These are phyloP conservation scores for Psylliodes chrysocephalus DNA, from an alignment of 2,888 invertebrate species.

Conservation along the genomic window DNA sequence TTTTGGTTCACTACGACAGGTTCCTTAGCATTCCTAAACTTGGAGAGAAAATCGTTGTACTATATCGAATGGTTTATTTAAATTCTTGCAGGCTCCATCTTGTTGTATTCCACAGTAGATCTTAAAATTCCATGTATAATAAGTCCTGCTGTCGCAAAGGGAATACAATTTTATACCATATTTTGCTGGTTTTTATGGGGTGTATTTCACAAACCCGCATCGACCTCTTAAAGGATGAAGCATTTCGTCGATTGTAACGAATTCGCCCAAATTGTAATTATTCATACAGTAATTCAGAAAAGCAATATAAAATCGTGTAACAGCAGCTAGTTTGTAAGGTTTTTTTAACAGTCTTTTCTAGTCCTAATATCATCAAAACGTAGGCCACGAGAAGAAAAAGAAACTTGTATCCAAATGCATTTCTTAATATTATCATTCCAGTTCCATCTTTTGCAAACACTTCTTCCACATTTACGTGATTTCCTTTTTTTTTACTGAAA, in stretches of 20 bases:
- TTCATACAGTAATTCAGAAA: not conserved
- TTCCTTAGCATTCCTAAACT: too few species aligned
- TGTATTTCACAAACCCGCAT: constrained; percentile 29
- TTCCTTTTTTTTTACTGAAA: constrained; percentile 15
- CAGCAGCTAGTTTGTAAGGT: not conserved
- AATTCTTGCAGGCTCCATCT: constrained; percentile 39
- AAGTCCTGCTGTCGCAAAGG: constrained; percentile 40
- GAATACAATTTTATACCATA: too few species aligned
- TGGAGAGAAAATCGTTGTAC: constrained; percentile 38
- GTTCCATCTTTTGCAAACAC: constrained; percentile 3
- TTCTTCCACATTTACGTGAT: constrained; percentile 9
- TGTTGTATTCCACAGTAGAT: constrained; percentile 47
- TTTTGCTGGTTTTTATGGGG: constrained; percentile 42
- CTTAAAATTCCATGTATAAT: constrained; percentile 45
- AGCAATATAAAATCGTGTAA: not conserved
- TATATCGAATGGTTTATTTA: constrained; percentile 41
- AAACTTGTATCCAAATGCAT: constrained; percentile 14
- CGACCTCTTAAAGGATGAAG: constrained; percentile 32
- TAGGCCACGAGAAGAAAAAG: constrained; percentile 3
- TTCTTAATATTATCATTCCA: constrained; percentile 7
- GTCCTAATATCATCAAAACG: not conserved
- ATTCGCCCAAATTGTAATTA: constrained; percentile 22
- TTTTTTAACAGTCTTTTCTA: not conserved
- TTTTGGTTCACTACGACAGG: too few species aligned
- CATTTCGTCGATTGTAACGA: not conserved